Conservation (phyloP, 2,797 vertebrate species). For the Clangula hyemalis region DNA sequence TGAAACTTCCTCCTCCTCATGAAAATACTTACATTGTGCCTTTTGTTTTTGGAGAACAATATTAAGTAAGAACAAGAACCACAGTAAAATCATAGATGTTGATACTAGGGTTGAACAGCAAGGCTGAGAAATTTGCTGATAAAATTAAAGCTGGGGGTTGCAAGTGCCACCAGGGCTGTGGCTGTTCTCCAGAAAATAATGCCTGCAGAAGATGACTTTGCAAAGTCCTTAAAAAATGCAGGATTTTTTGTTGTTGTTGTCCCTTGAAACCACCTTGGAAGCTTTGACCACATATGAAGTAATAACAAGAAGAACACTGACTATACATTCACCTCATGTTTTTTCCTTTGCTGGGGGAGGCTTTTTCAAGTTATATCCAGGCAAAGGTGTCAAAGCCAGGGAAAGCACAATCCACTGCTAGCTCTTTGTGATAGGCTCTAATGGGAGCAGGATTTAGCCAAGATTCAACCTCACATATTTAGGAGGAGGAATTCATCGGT, state of each 20-base stretch:
- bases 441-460: background rate
- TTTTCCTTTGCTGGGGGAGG: background rate
- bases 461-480: background rate
- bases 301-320: background rate
- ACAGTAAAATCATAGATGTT: background rate
- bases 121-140: background rate
- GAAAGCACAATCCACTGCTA: background rate
- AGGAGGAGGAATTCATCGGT: background rate
- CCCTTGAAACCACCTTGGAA: background rate
- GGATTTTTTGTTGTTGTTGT: background rate
- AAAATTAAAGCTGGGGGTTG: fast-evolving
- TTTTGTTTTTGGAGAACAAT: background rate
- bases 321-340: background rate
- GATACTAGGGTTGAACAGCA: background rate
- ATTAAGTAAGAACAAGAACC: background rate
- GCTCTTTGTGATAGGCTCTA: background rate
- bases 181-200: background rate
- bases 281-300: background rate
- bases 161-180: background rate
- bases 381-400: background rate
- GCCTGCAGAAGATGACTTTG: background rate
- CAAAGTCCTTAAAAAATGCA: background rate
- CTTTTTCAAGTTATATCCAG: background rate
- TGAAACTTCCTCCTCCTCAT: background rate
- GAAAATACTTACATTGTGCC: background rate